A percentile compares a stretch with the other conserved stretches of the same genome.
Conservation (phyloP, 2,113 vertebrate genomes). For the Callorhinus ursinus region DNA sequence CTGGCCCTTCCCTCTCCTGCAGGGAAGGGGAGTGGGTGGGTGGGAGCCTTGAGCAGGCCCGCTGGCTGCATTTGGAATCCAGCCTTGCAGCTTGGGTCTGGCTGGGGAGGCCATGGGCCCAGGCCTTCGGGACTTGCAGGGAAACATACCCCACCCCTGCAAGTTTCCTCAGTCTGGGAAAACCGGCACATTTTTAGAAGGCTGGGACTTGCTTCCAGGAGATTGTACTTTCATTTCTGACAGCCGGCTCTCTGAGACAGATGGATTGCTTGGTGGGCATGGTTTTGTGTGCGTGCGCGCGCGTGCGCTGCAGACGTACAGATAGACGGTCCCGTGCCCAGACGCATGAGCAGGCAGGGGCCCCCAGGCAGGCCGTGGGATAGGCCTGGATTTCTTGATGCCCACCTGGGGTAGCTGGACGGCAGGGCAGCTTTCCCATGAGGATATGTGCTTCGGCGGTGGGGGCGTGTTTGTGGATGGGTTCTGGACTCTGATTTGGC, state of each 20-base stretch:
- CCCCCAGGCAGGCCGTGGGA: not conserved
- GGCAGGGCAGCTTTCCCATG: not conserved
- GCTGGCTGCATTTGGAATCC: constrained; percentile 71
- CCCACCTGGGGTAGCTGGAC: not conserved
- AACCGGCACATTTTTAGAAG: constrained; percentile 74
- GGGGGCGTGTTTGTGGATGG: not conserved
- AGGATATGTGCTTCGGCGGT: not conserved
- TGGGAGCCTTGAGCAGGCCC: not conserved
- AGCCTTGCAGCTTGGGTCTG: constrained; percentile 12
- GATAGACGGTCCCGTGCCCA: not conserved
- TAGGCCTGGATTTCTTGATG: not conserved
- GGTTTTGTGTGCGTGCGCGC: not conserved
- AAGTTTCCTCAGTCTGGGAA: constrained; percentile 70
- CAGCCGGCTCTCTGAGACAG: constrained; percentile 74
- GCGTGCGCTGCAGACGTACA: not conserved
- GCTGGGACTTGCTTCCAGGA: constrained; percentile 69
- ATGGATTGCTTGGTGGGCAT: constrained; percentile 67
- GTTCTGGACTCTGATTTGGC: not conserved
- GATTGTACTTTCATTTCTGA: constrained; percentile 79
- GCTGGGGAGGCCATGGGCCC: not conserved
- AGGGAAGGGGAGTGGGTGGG: constrained; percentile 62
- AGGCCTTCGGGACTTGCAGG: not conserved
- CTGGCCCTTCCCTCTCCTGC: constrained; percentile 88
- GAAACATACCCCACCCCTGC: constrained; percentile 59
- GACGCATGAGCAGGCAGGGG: not conserved